phyloP scores from a whole-genome alignment of 2,797 vertebrate genomes.

The Acanthurus leucopareius region DNA sequence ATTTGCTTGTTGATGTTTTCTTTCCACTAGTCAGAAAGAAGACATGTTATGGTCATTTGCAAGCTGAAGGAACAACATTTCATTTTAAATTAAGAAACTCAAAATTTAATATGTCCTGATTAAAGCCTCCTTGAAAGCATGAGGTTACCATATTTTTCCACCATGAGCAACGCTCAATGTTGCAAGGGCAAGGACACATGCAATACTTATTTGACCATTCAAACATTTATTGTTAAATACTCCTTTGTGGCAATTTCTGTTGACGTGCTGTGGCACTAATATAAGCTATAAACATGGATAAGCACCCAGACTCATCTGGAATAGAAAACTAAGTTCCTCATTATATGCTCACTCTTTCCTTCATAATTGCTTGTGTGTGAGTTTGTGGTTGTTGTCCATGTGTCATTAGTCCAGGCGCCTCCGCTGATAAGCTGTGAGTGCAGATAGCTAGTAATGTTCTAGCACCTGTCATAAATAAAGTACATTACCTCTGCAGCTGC shows the following conservation, averaged over 20 bases:
- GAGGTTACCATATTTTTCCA: not conserved
- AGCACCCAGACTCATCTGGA: conserved; percentile 25
- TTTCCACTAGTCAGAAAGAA: no score
- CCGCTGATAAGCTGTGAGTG: conserved; percentile 55
- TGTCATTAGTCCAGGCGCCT: conserved; percentile 59
- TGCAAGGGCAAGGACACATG: conserved; percentile 1
- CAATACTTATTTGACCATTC: conserved; percentile 9
- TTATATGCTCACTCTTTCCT: conserved; percentile 38
- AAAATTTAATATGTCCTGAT: no score
- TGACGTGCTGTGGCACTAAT: not conserved
- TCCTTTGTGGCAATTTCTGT: not conserved
- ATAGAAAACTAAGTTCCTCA: conserved; percentile 27
- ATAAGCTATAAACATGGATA: not conserved
- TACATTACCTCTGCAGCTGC: conserved; percentile 61
- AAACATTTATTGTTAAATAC: not conserved
- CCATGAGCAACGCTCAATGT: not conserved
- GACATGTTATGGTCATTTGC: not conserved
- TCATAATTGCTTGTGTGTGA: conserved; percentile 57
- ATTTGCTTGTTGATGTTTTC: no score
- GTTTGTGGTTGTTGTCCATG: conserved; percentile 51
- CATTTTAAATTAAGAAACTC: not conserved
- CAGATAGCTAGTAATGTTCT: conserved; percentile 59
- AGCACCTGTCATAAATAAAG: conserved; percentile 69
- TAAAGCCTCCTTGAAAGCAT: no score
- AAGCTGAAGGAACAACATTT: not conserved